Base-by-base conservation (phyloP, 2,888 invertebrate species). In the Mythimna lalbum region DNA sequence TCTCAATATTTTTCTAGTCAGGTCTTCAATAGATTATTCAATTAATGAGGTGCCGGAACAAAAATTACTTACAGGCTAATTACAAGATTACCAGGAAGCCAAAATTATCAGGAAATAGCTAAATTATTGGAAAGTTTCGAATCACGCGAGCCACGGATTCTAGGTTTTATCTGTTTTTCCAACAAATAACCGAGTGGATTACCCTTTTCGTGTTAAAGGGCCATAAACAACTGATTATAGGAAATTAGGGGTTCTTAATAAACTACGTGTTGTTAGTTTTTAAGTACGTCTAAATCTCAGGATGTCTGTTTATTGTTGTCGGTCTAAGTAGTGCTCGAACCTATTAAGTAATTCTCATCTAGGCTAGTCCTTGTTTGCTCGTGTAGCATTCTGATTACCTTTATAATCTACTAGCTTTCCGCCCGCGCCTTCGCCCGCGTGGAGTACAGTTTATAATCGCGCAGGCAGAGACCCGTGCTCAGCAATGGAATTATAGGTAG, bases 121-220 rank as follows among this genome's bases (percentile, higher is more conserved):
- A 55, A 78, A 78, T 60, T 59, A 69, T 52, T 69, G 65, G 69
- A 80, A 76, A 80, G 64, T 52, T 64, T 31, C 17, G 36, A 63
- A 69, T 65, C 81, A 78, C 65, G 69, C 76, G 39, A 76, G 39
- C 33, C 43, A 17, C 17, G 55, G 70, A 66, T 80, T 65, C 65
- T 65, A 76, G 81, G 76, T 49, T 69, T 59, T 63, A 56, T 59
- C 76, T 62, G 64, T 49, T 23, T 47, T 21, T 66, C 59, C 72
- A 33, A n/a, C 14, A 49, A 68, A 74, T 39, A 56, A 49, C 39
- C 33, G 21, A 50, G 27, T 19, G 31, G 50, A 27, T 4, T 68
- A 74, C 52, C 52, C 49, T 64, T 80, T 74, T 59, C 62, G 63
- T 69, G 77, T 63, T 61, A 63, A 55, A 31, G 14, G 14, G 43